Base-by-base conservation (phyloP, 1,140 invertebrate species). In the Cylas formicarius region DNA sequence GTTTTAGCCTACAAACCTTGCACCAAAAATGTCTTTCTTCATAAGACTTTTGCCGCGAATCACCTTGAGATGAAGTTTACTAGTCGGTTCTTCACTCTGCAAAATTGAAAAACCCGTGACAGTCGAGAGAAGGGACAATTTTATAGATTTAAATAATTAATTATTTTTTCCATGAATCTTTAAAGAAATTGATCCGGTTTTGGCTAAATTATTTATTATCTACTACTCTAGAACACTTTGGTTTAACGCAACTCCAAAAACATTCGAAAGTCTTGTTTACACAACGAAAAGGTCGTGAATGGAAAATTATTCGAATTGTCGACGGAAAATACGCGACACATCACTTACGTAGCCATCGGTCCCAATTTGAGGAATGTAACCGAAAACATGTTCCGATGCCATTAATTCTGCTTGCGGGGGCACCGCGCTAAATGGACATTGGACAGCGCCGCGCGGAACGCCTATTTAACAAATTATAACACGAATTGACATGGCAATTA, bases 1-100 rank as follows among this genome's bases (percentile, higher is more conserved):
- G 5, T 6, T 24, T 20, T 10, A 45, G 9, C 40, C 14, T 32
- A 64, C 67, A 72, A 70, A 90, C 88, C 86, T 93, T 55, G 92
- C 92, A 60, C 94, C 94, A 77, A 97, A 97, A 58, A 97, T 96
- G 67, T 97, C 94, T 70, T 97, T 97, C 66, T 94, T 95, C 19
- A 93, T 92, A 60, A 97, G 72, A 55, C 89, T 82, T 67, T 87
- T 82, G 20, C 90, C 93, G 56, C 81, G 81, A 44, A 93, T 75
- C 37, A 97, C 82, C 67, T 80, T 83, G 57, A 92, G 71, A 54
- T 86, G 78, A 57, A 91, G 68, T 62, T 84, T 76, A 65, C 75
- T 82, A 57, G 80, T 80, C 50, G 77, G 75, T 57, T 83, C 80
- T 63, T 84, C 81, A 66, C 75, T 78, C 84, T 86, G 69, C 40